Base-by-base conservation (phyloP, 2,888 invertebrate genomes). In the Tortricodes alternella region DNA sequence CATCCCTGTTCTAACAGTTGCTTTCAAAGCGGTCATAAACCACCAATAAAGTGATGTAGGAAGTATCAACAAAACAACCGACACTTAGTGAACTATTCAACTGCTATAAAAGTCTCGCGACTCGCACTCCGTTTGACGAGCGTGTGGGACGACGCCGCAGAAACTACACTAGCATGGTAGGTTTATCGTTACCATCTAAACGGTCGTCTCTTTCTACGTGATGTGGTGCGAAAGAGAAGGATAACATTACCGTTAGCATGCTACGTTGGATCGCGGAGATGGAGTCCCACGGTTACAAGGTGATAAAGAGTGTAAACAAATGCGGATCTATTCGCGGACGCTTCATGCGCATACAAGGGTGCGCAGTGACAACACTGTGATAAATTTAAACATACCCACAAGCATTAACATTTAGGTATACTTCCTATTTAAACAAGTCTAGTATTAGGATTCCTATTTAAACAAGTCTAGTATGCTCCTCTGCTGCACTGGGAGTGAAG, bases 221-320 rank as follows among this genome's bases (percentile, higher is more conserved):
- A 24, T 41, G 13, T 7, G 13, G 24, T 6, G 19, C 24, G 46
- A 53, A 48, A 24, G 46, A 18, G 46, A 53, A 23, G 32, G 46
- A 48, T 8, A 34, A 19, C 15, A 38, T 5, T n/a, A 38, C 29
- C 11, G 39, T 23, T 15, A 32, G 46, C 21, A 29, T 19, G 23
- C 34, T 11, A 21, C n/a, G 48, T 35, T 44, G 9, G 18, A 2
- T n/a, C 29, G 29, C 9, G 29, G 29, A 21, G 11, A 21, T 13
- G 21, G 13, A 67, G 68, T 69, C 73, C 71, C 69, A 72, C 74
- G 68, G 64, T 53, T 57, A 46, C 44, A 39, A 50, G 37, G 44
- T 62, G 68, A 70, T 71, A 67, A 65, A 69, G 62, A 66, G 66
- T 65, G 68, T 74, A 74, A 75, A 75, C 72, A 74, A 71, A 72